A percentile compares a stretch with the other conserved stretches of the same genome.
Evolutionary conservation across 64 coral and sea anemone species (phyloP).

Genomic region (Porites australiensis): DNA sequence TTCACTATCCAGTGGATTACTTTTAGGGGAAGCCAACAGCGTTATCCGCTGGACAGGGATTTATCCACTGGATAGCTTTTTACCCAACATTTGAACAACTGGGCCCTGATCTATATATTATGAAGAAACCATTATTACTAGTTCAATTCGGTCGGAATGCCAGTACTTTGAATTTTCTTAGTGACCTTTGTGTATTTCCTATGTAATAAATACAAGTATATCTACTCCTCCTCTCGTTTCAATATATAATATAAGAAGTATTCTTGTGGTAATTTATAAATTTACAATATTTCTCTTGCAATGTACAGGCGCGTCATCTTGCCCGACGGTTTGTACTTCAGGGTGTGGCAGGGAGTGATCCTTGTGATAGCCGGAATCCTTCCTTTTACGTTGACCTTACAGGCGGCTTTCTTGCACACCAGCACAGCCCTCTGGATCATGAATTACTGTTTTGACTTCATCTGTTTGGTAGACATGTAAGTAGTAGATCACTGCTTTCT

Average conservation of each 20-base stretch:
- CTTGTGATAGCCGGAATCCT: slow-evolving; percentile 71
- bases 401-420: slow-evolving; percentile 83
- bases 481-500: not conserved
- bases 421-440: slow-evolving; percentile 73
- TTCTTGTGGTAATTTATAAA: not conserved
- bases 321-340: slow-evolving; percentile 53
- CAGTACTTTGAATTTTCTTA: too few relatives aligned
- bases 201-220: too few relatives aligned
- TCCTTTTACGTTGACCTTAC: slow-evolving; percentile 63
- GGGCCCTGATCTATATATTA: too few relatives aligned
- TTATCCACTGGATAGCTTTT: too few relatives aligned
- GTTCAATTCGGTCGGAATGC: too few relatives aligned
- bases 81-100: too few relatives aligned
- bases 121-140: too few relatives aligned
- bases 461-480: slow-evolving; percentile 89
- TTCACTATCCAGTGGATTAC: too few relatives aligned
- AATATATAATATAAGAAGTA: not conserved
- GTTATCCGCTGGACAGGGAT: too few relatives aligned
- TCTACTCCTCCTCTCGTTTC: too few relatives aligned
- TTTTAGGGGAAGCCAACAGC: too few relatives aligned
- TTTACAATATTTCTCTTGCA: not conserved
- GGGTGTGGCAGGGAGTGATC: slow-evolving; percentile 73
- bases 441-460: slow-evolving; percentile 80
- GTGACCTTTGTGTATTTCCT: too few relatives aligned
- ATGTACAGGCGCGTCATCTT: slow-evolving; percentile 62